Conservation (phyloP, 2,113 vertebrate genomes). For the Otolemur garnettii region DNA sequence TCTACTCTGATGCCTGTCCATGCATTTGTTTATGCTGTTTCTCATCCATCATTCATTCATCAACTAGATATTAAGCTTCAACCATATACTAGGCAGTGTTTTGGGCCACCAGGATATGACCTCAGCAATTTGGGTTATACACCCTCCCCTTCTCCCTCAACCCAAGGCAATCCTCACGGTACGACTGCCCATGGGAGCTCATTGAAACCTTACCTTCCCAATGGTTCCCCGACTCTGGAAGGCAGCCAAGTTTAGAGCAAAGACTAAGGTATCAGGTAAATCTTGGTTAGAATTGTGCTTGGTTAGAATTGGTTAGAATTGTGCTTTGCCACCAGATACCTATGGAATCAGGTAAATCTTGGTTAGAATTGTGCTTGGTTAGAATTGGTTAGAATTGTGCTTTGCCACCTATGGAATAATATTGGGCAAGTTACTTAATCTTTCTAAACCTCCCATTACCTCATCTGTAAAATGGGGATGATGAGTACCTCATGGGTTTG, state of each 20-base stretch:
- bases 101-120: not conserved
- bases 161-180: not conserved
- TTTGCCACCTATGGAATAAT: not conserved
- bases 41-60: not conserved
- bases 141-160: not conserved
- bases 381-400: no score
- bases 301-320: not conserved
- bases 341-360: constrained; percentile 30
- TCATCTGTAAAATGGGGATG: not conserved
- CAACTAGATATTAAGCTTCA: not conserved
- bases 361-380: no score
- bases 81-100: not conserved
- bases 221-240: not conserved
- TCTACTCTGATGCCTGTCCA: not conserved
- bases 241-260: not conserved
- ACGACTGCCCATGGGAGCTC: not conserved
- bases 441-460: constrained; percentile 5
- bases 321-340: constrained; percentile 5
- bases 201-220: not conserved
- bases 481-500: not conserved
- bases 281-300: constrained; percentile 2
- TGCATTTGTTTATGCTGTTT: not conserved
- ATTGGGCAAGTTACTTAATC: not conserved
- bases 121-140: not conserved
- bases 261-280: constrained; percentile 31